Percentiles rank a stretch among this genome's conserved stretches.
phyloP scores from a whole-genome alignment of 2,113 vertebrate species.

The Gambusia holbrooki region DNA sequence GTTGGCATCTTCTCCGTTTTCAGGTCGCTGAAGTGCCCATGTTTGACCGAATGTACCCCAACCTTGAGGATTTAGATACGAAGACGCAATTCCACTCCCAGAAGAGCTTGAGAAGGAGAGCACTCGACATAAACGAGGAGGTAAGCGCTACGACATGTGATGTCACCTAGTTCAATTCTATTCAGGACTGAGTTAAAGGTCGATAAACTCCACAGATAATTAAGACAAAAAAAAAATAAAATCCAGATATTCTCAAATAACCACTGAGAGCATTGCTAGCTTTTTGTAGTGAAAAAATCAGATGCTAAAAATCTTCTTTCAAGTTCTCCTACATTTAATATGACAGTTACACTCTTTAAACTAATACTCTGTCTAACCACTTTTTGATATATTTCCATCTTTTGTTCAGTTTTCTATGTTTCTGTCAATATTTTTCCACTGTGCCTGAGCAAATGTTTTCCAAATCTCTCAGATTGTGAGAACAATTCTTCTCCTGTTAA shows the following conservation, averaged over 20 bases:
- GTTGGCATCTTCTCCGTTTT: neutral
- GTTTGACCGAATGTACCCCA: constrained; percentile 66
- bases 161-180: neutral
- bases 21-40: constrained; percentile 58
- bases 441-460: neutral
- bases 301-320: neutral
- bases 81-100: constrained; percentile 71
- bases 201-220: no score
- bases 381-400: neutral
- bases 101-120: constrained; percentile 62
- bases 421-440: neutral
- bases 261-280: no score
- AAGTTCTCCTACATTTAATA: neutral
- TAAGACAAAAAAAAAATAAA: no score
- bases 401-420: neutral
- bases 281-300: neutral
- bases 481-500: no score
- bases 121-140: constrained; percentile 70
- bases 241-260: no score
- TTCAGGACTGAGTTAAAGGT: no score
- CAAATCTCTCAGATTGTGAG: neutral
- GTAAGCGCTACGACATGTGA: constrained; percentile 34
- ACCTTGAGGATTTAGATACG: constrained; percentile 64
- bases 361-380: no score
- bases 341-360: neutral